Conservation (phyloP, 2,113 vertebrate genomes). For the Gila orcuttii region DNA sequence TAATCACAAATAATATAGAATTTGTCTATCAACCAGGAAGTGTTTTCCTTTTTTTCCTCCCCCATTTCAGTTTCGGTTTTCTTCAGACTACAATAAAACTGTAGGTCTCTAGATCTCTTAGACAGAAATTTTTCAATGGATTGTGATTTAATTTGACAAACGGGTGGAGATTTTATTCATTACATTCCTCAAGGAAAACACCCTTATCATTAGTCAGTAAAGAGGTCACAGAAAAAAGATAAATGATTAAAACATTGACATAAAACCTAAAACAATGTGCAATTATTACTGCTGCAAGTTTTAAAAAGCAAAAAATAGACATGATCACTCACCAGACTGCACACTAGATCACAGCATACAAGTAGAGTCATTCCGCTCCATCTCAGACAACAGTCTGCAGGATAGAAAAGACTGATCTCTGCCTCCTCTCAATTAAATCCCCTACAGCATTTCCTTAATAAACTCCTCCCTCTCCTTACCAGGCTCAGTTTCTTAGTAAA, state of each 20-base stretch:
- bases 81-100: background rate
- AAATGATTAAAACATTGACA: background rate
- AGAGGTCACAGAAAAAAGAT: background rate
- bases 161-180: background rate
- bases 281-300: background rate
- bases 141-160: background rate
- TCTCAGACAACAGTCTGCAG: slow-evolving; percentile 46
- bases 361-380: background rate
- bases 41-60: background rate
- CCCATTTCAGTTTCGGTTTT: background rate
- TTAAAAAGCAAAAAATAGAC: background rate
- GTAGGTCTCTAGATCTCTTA: background rate
- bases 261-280: background rate
- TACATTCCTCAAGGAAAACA: background rate
- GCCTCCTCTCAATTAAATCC: background rate
- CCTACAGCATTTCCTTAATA: background rate
- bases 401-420: slow-evolving; percentile 29
- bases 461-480: slow-evolving; percentile 11
- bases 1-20: background rate
- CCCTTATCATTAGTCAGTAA: background rate
- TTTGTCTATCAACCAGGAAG: background rate
- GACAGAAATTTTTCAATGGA: background rate
- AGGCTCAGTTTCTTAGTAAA: background rate
- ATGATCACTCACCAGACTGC: background rate
- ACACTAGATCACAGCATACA: slow-evolving; percentile 11